Conservation (phyloP, 2,888 invertebrate genomes). For the Hirtodrosophila histrioides region DNA sequence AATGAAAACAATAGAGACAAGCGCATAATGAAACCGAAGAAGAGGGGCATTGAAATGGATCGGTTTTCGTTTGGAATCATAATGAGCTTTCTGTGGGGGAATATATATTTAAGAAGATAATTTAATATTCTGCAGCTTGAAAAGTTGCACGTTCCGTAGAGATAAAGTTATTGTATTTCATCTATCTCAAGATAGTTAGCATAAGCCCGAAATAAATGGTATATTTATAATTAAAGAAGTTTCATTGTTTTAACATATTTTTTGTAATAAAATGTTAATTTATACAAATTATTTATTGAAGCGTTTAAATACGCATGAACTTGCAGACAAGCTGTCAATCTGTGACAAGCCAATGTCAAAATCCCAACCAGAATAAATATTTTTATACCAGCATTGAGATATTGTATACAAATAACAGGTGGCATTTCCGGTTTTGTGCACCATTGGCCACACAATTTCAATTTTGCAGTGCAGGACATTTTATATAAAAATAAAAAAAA, state of each 20-base stretch:
- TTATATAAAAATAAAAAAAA: slow-evolving; percentile 17
- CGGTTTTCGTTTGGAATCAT: slow-evolving; percentile 59
- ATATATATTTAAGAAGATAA: slow-evolving; percentile 15
- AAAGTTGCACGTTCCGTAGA: slow-evolving; percentile 12
- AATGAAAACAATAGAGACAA: slow-evolving; percentile 51
- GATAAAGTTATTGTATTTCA: background rate
- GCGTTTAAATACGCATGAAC: slow-evolving; percentile 57
- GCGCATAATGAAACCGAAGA: slow-evolving; percentile 23
- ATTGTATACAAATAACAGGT: slow-evolving; percentile 66
- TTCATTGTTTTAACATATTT: slow-evolving; percentile 1
- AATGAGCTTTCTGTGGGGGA: slow-evolving; percentile 60
- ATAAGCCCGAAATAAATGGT: background rate
- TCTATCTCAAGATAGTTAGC: too few relatives aligned
- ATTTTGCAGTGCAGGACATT: slow-evolving; percentile 27
- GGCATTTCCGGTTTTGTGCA: slow-evolving; percentile 61
- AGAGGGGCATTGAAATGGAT: slow-evolving; percentile 49
- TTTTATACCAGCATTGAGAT: slow-evolving; percentile 43
- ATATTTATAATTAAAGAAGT: background rate
- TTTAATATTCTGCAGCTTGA: slow-evolving; percentile 30
- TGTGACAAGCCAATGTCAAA: slow-evolving; percentile 25
- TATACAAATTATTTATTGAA: slow-evolving; percentile 61
- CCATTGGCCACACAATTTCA: slow-evolving; percentile 38
- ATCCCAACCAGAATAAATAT: background rate
- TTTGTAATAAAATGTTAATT: slow-evolving; percentile 4
- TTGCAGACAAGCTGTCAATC: slow-evolving; percentile 62